phyloP scores from a whole-genome alignment of 2,797 vertebrate species.

The Eptatretus atami region DNA sequence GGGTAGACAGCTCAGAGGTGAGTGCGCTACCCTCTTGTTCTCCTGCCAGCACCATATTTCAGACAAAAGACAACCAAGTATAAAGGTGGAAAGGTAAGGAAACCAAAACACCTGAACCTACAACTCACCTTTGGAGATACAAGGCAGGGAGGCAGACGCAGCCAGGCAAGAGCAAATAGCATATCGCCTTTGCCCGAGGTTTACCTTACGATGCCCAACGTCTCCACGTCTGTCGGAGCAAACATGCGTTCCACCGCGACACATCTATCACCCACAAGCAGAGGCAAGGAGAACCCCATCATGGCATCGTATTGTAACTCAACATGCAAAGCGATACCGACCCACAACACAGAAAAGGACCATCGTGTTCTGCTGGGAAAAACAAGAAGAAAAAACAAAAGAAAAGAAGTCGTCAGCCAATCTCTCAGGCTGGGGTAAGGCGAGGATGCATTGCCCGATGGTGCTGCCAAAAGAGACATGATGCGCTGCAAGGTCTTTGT shows the following conservation, averaged over 20 bases:
- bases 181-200: slow-evolving; percentile 60
- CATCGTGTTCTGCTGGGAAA: too few relatives aligned
- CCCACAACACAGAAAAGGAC: too few relatives aligned
- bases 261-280: slow-evolving; percentile 30
- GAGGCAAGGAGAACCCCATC: slow-evolving; percentile 19
- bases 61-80: neutral
- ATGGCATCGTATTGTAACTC: neutral
- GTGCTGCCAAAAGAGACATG: too few relatives aligned
- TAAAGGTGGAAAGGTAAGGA: too few relatives aligned
- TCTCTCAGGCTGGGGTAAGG: too few relatives aligned
- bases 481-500: too few relatives aligned
- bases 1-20: neutral
- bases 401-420: too few relatives aligned
- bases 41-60: neutral
- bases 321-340: too few relatives aligned
- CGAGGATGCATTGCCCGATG: too few relatives aligned
- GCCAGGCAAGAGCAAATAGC: slow-evolving; percentile 81
- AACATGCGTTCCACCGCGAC: slow-evolving; percentile 89
- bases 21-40: neutral
- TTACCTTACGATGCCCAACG: slow-evolving; percentile 88
- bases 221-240: slow-evolving; percentile 89
- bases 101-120: too few relatives aligned
- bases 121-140: slow-evolving; percentile 59
- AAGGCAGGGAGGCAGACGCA: slow-evolving; percentile 59
- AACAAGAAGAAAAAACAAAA: too few relatives aligned